phyloP scores from a whole-genome alignment of 2,888 invertebrate genomes.

The Parnassius smintheus region DNA sequence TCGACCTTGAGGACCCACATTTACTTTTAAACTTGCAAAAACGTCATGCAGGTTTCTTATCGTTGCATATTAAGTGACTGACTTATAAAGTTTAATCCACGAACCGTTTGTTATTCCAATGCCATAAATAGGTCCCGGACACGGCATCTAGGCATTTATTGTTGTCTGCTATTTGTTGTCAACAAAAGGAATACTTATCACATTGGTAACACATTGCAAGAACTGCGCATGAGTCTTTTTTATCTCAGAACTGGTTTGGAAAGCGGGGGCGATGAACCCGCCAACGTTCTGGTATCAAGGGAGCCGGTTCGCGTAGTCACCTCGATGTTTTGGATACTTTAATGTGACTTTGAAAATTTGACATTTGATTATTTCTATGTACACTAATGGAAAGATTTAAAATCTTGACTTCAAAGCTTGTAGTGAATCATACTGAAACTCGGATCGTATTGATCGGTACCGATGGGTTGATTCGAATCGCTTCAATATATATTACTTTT shows the following conservation, averaged over 20 bases:
- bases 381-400: no score
- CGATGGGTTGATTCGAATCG: no score
- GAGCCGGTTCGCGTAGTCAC: conserved; percentile 44
- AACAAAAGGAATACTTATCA: conserved; percentile 38
- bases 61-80: conserved; percentile 8
- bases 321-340: conserved; percentile 37
- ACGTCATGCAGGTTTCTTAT: conserved; percentile 14
- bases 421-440: no score
- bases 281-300: conserved; percentile 56
- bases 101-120: conserved; percentile 35
- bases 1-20: conserved; percentile 16
- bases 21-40: conserved; percentile 16
- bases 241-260: conserved; percentile 71
- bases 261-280: conserved; percentile 68
- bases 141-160: conserved; percentile 46
- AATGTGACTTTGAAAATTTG: conserved; percentile 26
- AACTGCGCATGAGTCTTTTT: conserved; percentile 45
- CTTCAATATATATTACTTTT: no score
- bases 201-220: conserved; percentile 38
- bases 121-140: conserved; percentile 42
- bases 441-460: no score
- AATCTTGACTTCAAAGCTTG: no score
- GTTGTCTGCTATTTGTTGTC: conserved; percentile 41
- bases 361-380: conserved; percentile 3
- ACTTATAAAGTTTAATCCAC: conserved; percentile 29